Base-by-base conservation (phyloP, 2,113 vertebrate genomes). In the Eudorcas thomsonii region DNA sequence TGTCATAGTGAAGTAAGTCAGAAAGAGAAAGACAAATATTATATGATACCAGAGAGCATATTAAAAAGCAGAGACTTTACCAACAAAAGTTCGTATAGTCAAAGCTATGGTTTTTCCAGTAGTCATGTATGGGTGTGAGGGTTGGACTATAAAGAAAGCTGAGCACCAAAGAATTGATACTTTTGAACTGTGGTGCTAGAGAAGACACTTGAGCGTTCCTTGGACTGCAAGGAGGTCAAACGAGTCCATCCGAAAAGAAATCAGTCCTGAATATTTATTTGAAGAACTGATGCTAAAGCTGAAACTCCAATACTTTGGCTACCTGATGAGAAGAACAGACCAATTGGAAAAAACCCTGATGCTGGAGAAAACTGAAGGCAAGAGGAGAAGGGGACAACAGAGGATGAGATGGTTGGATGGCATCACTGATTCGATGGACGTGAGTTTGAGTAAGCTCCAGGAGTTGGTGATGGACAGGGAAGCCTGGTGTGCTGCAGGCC, bases 391-490 rank as follows among this genome's bases (percentile, higher is more conserved):
- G 19, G 64, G n/a, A 19, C 0, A 0, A 23, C 9, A 19, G 5
- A 71, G 64, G n/a, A 36, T 71, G 4, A 36, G n/a, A 71, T 36
- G 17, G n/a, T 6, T 36, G 64, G 9, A 71, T 71, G n/a, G 19
- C n/a, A 23, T 36, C 19, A 11, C 19, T 2, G n/a, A 36, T 4
- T 23, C 0, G 2, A 71, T 71, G 64, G 64, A 71, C 0, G 2
- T 23, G n/a, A 21, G n/a, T 71, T 12, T 36, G 64, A 23, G 9
- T 2, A 6, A 36, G 4, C 64, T 12, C 64, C 0, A 1, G 67
- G n/a, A 71, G n/a, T 39, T 71, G 67, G n/a, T 71, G n/a, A 39
- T 71, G 67, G 67, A 71, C 19, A 36, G 19, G n/a, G 67, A 71
- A 0, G 2, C n/a, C 67, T 71, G 67, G 67, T 2, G 10, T 71